A percentile compares a stretch with the other conserved stretches of the same genome.
Conservation (phyloP, 2,113 vertebrate genomes). For the Gobius niger region DNA sequence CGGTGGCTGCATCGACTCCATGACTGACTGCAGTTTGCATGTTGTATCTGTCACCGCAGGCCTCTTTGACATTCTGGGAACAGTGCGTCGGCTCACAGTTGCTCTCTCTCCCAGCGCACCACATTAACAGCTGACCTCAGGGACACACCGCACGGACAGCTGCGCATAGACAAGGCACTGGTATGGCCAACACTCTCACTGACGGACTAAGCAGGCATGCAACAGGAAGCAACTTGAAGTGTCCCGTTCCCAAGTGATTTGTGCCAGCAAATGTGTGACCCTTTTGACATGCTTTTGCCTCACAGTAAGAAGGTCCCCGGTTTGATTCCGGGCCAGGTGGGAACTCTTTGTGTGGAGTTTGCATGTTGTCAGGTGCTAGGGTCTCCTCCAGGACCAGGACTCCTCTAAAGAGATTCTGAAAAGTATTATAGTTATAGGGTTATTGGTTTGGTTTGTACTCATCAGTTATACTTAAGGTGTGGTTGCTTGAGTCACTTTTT, state of each 20-base stretch:
- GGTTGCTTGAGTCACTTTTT: no score
- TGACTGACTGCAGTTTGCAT: conserved; percentile 36
- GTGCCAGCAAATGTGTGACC: conserved; percentile 12
- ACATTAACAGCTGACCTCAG: conserved; percentile 68
- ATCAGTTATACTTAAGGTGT: no score
- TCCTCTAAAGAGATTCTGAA: no score
- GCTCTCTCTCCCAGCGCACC: conserved; percentile 50
- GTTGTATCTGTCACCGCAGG: conserved; percentile 63
- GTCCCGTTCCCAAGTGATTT: conserved; percentile 30
- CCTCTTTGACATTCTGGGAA: conserved; percentile 61
- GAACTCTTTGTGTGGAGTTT: no score
- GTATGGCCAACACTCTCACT: conserved; percentile 38
- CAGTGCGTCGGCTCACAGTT: conserved; percentile 62
- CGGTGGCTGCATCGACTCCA: conserved; percentile 35
- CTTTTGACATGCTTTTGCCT: neutral
- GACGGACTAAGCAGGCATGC: conserved; percentile 62
- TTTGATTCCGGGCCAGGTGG: no score
- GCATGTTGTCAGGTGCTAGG: no score
- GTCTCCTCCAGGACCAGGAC: no score
- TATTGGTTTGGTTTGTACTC: no score
- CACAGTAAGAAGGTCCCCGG: no score
- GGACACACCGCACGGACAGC: conserved; percentile 64
- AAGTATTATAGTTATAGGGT: no score
- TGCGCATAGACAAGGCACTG: conserved; percentile 59
- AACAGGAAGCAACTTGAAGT: conserved; percentile 30